Evolutionary conservation across 2,888 invertebrate species (phyloP).

Genomic region (Yponomeuta malinellus): DNA sequence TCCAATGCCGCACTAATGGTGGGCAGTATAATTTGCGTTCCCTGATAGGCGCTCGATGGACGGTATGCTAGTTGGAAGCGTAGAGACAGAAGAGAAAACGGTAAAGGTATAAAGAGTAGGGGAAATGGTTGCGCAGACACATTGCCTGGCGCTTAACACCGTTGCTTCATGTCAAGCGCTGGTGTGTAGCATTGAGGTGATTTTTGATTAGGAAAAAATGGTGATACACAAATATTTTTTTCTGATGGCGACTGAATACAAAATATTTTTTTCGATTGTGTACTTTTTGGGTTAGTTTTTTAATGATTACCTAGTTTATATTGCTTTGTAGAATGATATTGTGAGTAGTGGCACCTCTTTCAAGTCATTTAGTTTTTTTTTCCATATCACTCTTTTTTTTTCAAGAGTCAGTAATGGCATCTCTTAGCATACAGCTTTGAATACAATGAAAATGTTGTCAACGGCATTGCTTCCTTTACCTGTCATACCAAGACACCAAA

Average conservation of each 20-base stretch:
- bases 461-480: too few species aligned
- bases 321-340: too few species aligned
- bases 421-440: too few species aligned
- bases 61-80: neutral
- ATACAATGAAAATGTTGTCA: too few species aligned
- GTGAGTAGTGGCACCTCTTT: too few species aligned
- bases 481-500: too few species aligned
- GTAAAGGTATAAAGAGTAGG: constrained; percentile 3
- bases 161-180: neutral
- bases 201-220: neutral
- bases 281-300: too few species aligned
- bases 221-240: neutral
- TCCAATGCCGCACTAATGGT: constrained; percentile 43
- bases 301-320: too few species aligned
- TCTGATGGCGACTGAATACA: neutral
- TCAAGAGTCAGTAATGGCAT: too few species aligned
- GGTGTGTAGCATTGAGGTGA: neutral
- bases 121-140: constrained; percentile 13
- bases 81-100: neutral
- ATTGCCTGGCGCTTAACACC: constrained; percentile 30
- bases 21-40: neutral
- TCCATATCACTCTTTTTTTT: too few species aligned
- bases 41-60: constrained; percentile 1
- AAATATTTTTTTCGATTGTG: neutral
- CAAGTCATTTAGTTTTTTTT: too few species aligned